Percentiles rank a stretch among this genome's conserved stretches.
phyloP scores from a whole-genome alignment of 2,113 vertebrate genomes.

The Climacteris rufus region DNA sequence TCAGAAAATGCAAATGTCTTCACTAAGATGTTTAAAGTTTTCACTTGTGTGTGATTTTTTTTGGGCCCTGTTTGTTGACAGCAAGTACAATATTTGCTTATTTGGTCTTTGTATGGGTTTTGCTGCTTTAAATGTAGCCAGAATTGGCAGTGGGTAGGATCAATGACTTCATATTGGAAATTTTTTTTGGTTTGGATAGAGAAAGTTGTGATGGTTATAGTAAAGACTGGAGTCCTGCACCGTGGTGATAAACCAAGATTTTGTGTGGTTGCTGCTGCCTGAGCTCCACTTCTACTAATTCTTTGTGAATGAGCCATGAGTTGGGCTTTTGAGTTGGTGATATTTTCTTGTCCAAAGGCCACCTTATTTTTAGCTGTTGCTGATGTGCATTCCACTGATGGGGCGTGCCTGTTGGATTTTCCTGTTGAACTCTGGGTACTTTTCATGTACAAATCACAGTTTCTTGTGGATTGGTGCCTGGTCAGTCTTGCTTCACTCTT shows the following conservation, averaged over 20 bases:
- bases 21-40: background rate
- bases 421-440: background rate
- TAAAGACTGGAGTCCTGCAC: background rate
- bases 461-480: background rate
- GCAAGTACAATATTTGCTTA: background rate
- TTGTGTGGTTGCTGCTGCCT: background rate
- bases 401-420: background rate
- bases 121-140: background rate
- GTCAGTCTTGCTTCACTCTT: background rate
- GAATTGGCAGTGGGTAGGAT: background rate
- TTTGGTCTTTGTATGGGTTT: background rate
- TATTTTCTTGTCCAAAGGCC: background rate
- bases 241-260: background rate
- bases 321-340: background rate
- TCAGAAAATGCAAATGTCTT: background rate
- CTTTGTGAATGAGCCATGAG: background rate
- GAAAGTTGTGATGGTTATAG: background rate
- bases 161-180: accelerated
- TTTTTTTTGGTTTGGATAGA: background rate
- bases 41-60: background rate
- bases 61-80: background rate
- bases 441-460: too few relatives aligned
- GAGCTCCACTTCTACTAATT: background rate
- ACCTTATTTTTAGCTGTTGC: background rate
- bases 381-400: background rate